phyloP scores from a whole-genome alignment of 2,888 invertebrate genomes.

The Drosophila quasianomalipes region DNA sequence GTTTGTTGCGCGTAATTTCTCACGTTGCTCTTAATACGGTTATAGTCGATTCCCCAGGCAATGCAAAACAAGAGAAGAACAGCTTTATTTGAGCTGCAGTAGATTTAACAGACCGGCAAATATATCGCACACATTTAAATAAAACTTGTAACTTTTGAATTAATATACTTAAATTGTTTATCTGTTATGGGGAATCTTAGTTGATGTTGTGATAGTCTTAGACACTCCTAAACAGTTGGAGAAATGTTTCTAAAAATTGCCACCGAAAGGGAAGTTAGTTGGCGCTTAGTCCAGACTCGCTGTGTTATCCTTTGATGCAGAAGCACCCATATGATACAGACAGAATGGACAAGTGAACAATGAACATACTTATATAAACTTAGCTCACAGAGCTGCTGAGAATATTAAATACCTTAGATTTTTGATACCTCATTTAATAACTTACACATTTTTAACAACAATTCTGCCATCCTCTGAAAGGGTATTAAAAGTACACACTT shows the following conservation, averaged over 20 bases:
- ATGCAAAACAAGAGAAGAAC: conserved; percentile 25
- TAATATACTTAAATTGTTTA: background rate
- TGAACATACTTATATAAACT: background rate
- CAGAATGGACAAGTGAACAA: background rate
- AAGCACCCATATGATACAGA: background rate
- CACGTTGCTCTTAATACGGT: conserved; percentile 22
- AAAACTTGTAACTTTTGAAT: background rate
- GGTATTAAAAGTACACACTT: conserved; percentile 35
- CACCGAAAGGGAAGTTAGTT: background rate
- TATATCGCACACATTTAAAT: background rate
- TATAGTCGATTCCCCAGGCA: conserved; percentile 38
- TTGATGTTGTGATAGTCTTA: background rate
- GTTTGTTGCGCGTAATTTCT: conserved; percentile 71
- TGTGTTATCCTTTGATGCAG: background rate
- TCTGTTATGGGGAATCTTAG: too few species aligned
- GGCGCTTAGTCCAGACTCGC: background rate
- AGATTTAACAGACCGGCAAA: background rate
- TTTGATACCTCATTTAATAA: background rate
- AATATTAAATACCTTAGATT: too few species aligned
- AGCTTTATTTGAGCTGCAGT: background rate
- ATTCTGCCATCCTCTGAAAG: background rate
- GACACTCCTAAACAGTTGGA: background rate
- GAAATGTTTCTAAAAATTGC: background rate
- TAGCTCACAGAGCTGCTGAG: background rate
- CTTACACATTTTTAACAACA: background rate